Evolutionary conservation across 2,113 vertebrate species (phyloP), one percentile per base, ranked within the genome.

Genomic region (Cnemophilus loriae): DNA sequence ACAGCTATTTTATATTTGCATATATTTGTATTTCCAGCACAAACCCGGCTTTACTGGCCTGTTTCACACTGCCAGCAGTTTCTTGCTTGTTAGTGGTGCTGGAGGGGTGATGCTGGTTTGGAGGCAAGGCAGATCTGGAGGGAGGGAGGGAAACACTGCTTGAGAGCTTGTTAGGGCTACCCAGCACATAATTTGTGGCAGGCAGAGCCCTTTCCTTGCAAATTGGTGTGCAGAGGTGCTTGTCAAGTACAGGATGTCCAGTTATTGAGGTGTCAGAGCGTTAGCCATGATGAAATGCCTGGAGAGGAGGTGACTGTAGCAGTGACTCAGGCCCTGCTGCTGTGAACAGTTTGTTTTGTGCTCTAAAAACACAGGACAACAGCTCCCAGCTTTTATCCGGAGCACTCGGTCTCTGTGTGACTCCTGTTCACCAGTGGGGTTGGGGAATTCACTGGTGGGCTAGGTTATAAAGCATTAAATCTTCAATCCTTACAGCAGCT

Each of bases 351-450:
- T 93, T 59, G 42, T 13, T 89, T 81, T 46, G 56, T 42, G 73
- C 84, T 84, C 26, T 65, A 0, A 44, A 69, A 69, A 9, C 17
- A 16, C 64, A 50, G 73, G 50, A 42, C 0, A 2, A 28, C 60
- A 67, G 84, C 33, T 59, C 27, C 39, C 8, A 5, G 32, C 50
- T 87, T 77, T 65, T 22, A 13, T 21, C 21, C 0, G 0, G 32
- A 83, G 27, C 52, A 11, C 35, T 84, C 0, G 0, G 11, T 55
- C 30, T 84, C 60, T 0, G 0, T 35, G 47, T 42, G 16, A 52
- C 22, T 64, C 64, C 47, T 50, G 37, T 42, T 78, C 4, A 1
- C 5, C 1, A 0, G 13, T 6, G 15, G 5, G 11, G 6, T 13
- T 39, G 11, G 19, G n/a, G 39, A 46, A 13, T 77, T 42, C 41